A percentile compares a stretch with the other conserved stretches of the same genome.
Conservation (phyloP, 2,113 vertebrate species). For the Forbesichthys agassizii region DNA sequence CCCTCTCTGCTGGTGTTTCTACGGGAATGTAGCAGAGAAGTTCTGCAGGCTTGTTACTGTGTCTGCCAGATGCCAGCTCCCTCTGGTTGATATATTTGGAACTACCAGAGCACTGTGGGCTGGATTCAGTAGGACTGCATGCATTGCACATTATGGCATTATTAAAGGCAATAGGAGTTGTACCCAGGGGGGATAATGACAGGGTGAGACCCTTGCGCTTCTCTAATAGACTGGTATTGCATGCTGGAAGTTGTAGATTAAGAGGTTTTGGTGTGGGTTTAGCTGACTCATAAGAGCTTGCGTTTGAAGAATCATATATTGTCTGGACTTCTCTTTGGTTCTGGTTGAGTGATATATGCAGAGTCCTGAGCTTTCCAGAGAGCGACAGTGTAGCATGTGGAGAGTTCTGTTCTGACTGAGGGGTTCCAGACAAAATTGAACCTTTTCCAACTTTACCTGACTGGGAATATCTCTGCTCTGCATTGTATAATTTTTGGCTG, state of each 20-base stretch:
- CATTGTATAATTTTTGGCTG: constrained; percentile 17
- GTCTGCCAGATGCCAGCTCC: constrained; percentile 4
- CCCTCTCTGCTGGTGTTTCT: background rate
- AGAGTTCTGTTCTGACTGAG: background rate
- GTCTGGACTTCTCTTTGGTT: constrained; percentile 31
- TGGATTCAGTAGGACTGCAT: background rate
- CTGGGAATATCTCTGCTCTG: constrained; percentile 10
- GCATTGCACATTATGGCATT: constrained; percentile 6
- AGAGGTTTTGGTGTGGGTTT: constrained; percentile 38
- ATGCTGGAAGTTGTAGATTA: constrained; percentile 50
- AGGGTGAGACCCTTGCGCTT: constrained; percentile 71
- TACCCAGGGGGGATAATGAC: constrained; percentile 54
- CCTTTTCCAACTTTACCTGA: background rate
- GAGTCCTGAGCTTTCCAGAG: constrained; percentile 40
- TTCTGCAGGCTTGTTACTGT: background rate
- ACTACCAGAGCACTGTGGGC: background rate
- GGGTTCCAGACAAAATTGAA: background rate
- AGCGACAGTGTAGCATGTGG: constrained; percentile 36
- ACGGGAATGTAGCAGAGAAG: background rate
- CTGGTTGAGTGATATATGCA: constrained; percentile 16
- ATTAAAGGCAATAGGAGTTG: background rate
- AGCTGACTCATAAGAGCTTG: constrained; percentile 1
- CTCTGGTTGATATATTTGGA: constrained; percentile 18
- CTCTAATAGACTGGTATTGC: constrained; percentile 58
- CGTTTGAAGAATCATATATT: background rate